These are phyloP conservation scores for Diaphora mendica DNA, from an alignment of 2,888 invertebrate genomes.

Conservation along the genomic window DNA sequence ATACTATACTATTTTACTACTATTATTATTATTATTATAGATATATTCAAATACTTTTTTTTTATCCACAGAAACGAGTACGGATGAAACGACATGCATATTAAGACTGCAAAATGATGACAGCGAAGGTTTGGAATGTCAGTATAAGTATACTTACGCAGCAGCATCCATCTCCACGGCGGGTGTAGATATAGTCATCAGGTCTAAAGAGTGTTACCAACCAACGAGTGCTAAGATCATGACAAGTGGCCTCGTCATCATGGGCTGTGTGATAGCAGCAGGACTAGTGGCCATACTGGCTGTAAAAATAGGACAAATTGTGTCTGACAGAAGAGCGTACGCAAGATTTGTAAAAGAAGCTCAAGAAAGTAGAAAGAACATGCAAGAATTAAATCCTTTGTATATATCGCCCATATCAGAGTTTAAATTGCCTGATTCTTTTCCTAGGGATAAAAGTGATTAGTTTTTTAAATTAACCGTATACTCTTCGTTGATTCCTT, in stretches of 20 bases:
- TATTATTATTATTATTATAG: no score
- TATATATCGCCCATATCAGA: constrained; percentile 87
- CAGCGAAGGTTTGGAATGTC: constrained; percentile 69
- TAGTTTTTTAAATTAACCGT: constrained; percentile 31
- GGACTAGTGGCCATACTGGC: constrained; percentile 79
- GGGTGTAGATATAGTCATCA: constrained; percentile 72
- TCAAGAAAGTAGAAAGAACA: constrained; percentile 70
- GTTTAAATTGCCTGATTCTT: constrained; percentile 85
- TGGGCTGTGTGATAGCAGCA: constrained; percentile 76
- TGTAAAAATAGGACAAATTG: constrained; percentile 74
- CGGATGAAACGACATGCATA: constrained; percentile 69
- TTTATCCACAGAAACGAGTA: constrained; percentile 56
- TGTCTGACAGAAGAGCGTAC: constrained; percentile 84
- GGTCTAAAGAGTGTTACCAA: constrained; percentile 71
- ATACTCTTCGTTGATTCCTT: not conserved
- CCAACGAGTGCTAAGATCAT: constrained; percentile 73
- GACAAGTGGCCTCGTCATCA: constrained; percentile 71
- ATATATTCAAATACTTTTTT: not conserved
- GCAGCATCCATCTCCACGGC: constrained; percentile 63
- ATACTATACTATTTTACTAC: no score
- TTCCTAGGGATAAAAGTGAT: constrained; percentile 76
- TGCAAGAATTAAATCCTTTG: constrained; percentile 86
- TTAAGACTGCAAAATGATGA: constrained; percentile 57
- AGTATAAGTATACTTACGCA: constrained; percentile 77
- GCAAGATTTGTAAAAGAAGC: constrained; percentile 82